These are phyloP conservation scores for Schizopygopsis pylzovi DNA, from an alignment of 2,797 vertebrate species.

Conservation along the genomic window DNA sequence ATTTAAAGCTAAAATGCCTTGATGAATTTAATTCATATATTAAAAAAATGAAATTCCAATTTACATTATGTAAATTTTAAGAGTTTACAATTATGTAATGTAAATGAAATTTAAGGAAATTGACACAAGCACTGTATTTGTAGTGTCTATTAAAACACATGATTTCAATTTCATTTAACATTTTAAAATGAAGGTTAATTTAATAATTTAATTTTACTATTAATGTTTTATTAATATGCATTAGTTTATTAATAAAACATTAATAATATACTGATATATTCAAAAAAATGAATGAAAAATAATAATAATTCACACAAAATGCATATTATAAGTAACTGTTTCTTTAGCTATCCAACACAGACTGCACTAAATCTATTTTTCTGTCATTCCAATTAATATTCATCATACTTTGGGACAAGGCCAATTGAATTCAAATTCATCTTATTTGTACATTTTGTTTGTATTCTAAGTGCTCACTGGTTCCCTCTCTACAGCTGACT, in stretches of 20 bases:
- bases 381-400: conserved; percentile 2
- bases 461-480: conserved; percentile 11
- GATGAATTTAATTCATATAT: not conserved
- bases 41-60: not conserved
- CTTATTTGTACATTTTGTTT: conserved; percentile 34
- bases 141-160: not conserved
- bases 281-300: not conserved
- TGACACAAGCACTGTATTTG: not conserved
- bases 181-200: not conserved
- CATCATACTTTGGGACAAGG: not conserved
- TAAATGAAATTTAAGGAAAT: not conserved
- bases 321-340: not conserved
- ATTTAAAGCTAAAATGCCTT: not conserved
- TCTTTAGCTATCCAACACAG: not conserved
- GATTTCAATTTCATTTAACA: not conserved
- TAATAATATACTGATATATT: not conserved
- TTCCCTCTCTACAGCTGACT: conserved; percentile 34
- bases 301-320: not conserved
- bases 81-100: not conserved
- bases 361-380: not conserved
- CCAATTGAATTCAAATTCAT: not conserved
- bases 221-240: not conserved
- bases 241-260: no score
- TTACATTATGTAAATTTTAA: not conserved
- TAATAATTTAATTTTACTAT: not conserved